These are phyloP conservation scores for Apaloderma vittatum DNA, from an alignment of 2,113 vertebrate genomes.

Conservation along the genomic window DNA sequence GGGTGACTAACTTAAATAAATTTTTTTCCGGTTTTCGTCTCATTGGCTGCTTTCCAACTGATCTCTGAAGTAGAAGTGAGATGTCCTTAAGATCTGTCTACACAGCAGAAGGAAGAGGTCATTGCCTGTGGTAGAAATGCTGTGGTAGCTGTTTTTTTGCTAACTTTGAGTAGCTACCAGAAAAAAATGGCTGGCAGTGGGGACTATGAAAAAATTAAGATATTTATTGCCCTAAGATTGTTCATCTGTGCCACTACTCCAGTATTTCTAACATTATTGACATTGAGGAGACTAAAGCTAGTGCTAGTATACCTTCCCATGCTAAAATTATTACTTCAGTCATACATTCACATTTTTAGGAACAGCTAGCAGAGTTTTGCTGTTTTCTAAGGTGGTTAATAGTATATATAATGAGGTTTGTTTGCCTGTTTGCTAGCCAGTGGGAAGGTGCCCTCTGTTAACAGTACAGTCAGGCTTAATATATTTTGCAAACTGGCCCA, in stretches of 20 bases:
- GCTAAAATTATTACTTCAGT: neutral
- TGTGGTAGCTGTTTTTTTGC: neutral
- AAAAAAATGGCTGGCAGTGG: neutral
- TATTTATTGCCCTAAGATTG: neutral
- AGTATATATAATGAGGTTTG: neutral
- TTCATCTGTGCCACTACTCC: neutral
- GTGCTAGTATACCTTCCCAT: neutral
- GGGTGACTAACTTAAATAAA: neutral
- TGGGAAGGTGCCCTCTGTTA: neutral
- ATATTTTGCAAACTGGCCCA: neutral
- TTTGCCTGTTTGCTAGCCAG: neutral
- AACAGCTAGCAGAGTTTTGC: neutral
- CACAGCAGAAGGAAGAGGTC: neutral
- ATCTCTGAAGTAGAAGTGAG: neutral
- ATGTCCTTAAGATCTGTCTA: neutral
- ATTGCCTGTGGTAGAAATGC: neutral
- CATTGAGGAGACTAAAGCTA: neutral
- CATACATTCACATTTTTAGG: neutral
- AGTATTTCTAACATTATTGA: neutral
- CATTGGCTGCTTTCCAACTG: neutral
- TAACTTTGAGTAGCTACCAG: neutral
- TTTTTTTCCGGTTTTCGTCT: constrained; percentile 1
- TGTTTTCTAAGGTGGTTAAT: neutral
- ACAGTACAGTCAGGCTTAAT: neutral
- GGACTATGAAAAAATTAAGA: neutral